Evolutionary conservation across 2,888 invertebrate species (phyloP), one percentile per base, ranked within the genome.

Genomic region (Troides helena): DNA sequence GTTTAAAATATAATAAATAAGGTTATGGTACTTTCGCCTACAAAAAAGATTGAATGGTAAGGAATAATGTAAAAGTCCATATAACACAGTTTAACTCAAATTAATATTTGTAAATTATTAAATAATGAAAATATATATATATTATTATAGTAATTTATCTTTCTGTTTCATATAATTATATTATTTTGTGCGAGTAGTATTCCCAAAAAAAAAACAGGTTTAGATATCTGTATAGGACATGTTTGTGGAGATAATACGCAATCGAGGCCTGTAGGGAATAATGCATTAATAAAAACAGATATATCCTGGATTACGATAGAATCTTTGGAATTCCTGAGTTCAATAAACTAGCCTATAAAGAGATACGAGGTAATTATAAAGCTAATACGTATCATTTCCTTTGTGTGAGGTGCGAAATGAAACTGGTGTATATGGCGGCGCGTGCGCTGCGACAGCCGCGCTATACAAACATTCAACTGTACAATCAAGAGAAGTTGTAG

Each of bases 401-500:
- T 71, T 72, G 69, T 69, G 69, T 66, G 69, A 70, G 71, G 71
- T 71, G 73, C 68, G 56, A 69, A 67, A 70, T 73, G 67, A 72
- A 72, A 72, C 70, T 72, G 73, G 74, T 68, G 74, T 72, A 72
- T 64, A 69, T 71, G 70, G 71, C 74, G 78, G 83, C 83, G 84
- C 84, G 83, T 84, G 86, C 83, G 79, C 80, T 71, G 75, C 75
- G 73, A 77, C 77, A 78, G 78, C 82, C 78, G 77, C 77, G 72
- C 76, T 81, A 81, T 79, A 82, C 80, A 79, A 80, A 84, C 84
- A 84, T 84, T 80, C 83, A 82, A 85, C 86, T 86, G 83, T 87
- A 80, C 81, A 86, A 85, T 86, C 85, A 80, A 76, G 79, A 67
- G 71, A 71, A 70, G 71, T 74, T 43, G 30, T 86, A 86, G 88